Evolutionary conservation across 2,797 vertebrate genomes (phyloP).

Genomic region (Enteromius mattozi): DNA sequence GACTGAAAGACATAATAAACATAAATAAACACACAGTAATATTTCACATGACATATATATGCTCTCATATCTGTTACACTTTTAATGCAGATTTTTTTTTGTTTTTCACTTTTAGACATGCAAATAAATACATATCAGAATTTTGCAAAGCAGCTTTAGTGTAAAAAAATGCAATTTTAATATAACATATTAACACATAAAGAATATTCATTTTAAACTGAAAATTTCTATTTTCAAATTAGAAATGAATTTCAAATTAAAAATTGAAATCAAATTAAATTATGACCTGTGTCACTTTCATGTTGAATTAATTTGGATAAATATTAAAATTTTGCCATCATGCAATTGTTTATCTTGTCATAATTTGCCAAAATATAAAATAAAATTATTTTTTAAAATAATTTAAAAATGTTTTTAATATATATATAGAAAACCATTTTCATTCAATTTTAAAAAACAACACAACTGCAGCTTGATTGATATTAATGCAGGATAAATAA

Average conservation of each 20-base stretch:
- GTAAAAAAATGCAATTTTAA: background rate
- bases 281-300: background rate
- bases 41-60: background rate
- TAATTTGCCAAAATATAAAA: no score
- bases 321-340: background rate
- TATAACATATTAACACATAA: no score
- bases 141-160: background rate
- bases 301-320: background rate
- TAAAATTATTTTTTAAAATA: no score
- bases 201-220: no score
- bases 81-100: background rate
- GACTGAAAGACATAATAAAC: constrained; percentile 71
- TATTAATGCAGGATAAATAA: no score
- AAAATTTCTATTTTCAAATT: no score
- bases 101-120: background rate
- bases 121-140: background rate
- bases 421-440: no score
- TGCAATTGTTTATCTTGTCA: background rate
- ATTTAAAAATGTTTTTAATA: no score
- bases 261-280: no score
- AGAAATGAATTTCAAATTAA: no score
- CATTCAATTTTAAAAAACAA: no score
- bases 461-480: no score
- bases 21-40: background rate
- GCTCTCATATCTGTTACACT: background rate